Evolutionary conservation across 2,888 invertebrate genomes (phyloP), one percentile per base, ranked within the genome.

Genomic region (Dusona sp.): DNA sequence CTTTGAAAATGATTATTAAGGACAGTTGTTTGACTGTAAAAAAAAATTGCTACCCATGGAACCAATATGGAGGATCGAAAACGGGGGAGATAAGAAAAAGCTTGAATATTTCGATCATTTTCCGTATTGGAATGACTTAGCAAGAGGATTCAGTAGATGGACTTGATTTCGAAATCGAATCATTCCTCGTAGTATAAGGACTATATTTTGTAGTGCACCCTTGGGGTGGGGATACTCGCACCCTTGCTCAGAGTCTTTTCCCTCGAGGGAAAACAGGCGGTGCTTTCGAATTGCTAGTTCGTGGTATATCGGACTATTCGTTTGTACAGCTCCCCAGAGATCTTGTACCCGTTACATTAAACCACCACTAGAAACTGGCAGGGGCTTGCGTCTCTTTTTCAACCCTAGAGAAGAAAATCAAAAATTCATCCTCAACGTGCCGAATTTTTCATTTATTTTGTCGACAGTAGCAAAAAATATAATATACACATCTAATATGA

Each of bases 111-210:
- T 22, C 22, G 54, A 54, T 64, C 9, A 36, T 65, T 16, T 19
- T 36, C 2, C 19, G 11, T 9, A 36, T 75, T 48, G 22, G 45
- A 77, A 73, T 79, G 25, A 79, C 48, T 82, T 57, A 48, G 51
- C 73, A n/a, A 79, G 75, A 61, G 51, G 75, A 82, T 75, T 85
- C 73, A 77, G 73, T 45, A 54, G 45, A 33, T 67, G 65, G 57
- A 84, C 86, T 79, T 80, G 75, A 54, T 70, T 84, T 80, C 57
- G 67, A 72, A 72, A 86, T 74, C 68, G 65, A 79, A 86, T 79
- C 70, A 79, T 75, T 75, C 72, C 79, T 75, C 73, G 74, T 48
- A 48, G 75, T 48, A 80, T 79, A 68, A 68, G 70, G 48, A 61
- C 70, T 64, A 29, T 48, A 38, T 73, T 74, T 74, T 42, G 67